These are phyloP conservation scores for Tromatobia lineatoria DNA, from an alignment of 2,888 invertebrate species.

Conservation along the genomic window DNA sequence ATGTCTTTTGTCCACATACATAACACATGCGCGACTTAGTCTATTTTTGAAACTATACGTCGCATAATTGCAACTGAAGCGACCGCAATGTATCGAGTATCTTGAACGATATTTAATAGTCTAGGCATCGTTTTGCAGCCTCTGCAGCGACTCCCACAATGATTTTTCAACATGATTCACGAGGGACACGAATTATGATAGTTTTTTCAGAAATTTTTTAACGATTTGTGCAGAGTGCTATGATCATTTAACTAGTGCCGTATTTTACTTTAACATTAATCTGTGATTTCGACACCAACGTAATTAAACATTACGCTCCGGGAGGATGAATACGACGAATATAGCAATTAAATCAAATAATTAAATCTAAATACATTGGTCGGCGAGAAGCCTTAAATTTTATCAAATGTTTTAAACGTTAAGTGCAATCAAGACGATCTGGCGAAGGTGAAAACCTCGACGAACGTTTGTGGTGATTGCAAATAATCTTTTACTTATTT, in stretches of 20 bases:
- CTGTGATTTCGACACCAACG: conserved; percentile 57
- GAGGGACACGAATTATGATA: conserved; percentile 38
- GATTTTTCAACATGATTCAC: conserved; percentile 38
- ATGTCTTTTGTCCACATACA: conserved; percentile 62
- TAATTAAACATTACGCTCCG: conserved; percentile 62
- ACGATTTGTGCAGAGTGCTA: conserved; percentile 15
- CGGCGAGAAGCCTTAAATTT: conserved; percentile 79
- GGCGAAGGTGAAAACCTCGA: conserved; percentile 61
- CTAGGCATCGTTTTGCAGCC: neutral
- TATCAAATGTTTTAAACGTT: conserved; percentile 78
- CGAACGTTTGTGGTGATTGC: conserved; percentile 77
- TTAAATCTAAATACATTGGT: conserved; percentile 77
- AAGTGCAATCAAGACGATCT: conserved; percentile 77
- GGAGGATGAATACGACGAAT: conserved; percentile 70
- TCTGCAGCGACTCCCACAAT: conserved; percentile 16
- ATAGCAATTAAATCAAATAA: conserved; percentile 73
- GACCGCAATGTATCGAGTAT: conserved; percentile 32
- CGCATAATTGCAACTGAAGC: conserved; percentile 32
- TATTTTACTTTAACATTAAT: conserved; percentile 41
- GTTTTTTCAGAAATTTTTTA: conserved; percentile 6
- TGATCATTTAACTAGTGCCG: conserved; percentile 40
- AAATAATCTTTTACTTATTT: conserved; percentile 74
- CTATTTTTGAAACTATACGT: conserved; percentile 36
- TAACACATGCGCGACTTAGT: conserved; percentile 39
- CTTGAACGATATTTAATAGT: neutral